These are phyloP conservation scores for Aphidius ervi DNA, from an alignment of 1,140 invertebrate species.

Conservation along the genomic window DNA sequence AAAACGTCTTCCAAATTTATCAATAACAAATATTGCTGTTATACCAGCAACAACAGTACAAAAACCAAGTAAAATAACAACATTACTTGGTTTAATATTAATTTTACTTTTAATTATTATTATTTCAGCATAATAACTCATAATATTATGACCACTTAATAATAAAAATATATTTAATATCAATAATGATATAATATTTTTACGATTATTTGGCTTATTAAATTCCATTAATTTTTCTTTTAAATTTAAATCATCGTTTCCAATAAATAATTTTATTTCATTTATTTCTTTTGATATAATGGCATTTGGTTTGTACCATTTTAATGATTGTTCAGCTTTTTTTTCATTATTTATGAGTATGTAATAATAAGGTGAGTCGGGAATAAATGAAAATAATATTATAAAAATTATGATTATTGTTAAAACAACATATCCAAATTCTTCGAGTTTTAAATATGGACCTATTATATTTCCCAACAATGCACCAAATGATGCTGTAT, in stretches of 20 bases:
- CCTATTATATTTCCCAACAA: conserved; percentile 47
- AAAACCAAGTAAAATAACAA: conserved; percentile 39
- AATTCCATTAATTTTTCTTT: conserved; percentile 36
- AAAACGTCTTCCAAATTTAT: conserved; percentile 40
- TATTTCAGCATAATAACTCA: conserved; percentile 45
- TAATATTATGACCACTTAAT: conserved; percentile 37
- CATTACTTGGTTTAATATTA: conserved; percentile 35
- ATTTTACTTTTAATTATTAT: conserved; percentile 38
- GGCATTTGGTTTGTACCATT: conserved; percentile 39
- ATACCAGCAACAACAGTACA: conserved; percentile 36
- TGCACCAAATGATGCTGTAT: conserved; percentile 48
- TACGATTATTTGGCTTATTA: conserved; percentile 27
- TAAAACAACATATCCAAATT: conserved; percentile 42
- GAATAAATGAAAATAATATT: conserved; percentile 49
- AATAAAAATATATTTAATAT: conserved; percentile 39
- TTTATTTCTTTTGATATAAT: conserved; percentile 42
- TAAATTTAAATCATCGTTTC: conserved; percentile 29
- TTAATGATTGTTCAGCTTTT: conserved; percentile 44
- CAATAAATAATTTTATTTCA: conserved; percentile 42
- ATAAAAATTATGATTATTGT: conserved; percentile 49
- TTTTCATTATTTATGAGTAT: conserved; percentile 33
- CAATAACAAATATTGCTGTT: conserved; percentile 38
- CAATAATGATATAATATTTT: conserved; percentile 32
- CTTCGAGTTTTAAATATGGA: conserved; percentile 41
- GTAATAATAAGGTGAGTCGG: conserved; percentile 56